Percentiles rank a stretch among this genome's conserved stretches.
Evolutionary conservation across 2,113 vertebrate genomes (phyloP).

Genomic region (Microcebus ravelobensis): DNA sequence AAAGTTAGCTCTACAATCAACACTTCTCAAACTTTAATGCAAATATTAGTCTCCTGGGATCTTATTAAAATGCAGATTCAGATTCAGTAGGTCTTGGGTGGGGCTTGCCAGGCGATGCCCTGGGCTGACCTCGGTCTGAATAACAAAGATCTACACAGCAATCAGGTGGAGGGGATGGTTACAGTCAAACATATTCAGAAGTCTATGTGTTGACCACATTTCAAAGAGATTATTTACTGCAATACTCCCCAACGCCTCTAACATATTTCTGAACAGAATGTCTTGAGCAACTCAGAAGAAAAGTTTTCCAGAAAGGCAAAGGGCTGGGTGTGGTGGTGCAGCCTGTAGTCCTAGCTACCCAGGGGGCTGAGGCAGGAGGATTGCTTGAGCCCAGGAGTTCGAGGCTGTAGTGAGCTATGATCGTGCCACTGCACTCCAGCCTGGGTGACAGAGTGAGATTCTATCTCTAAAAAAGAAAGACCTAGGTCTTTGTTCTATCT

Average conservation of each 20-base stretch:
- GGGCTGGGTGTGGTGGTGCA: no score
- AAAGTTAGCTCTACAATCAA: not conserved
- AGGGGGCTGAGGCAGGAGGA: not conserved
- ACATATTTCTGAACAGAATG: not conserved
- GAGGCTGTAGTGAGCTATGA: no score
- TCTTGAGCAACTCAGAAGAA: not conserved
- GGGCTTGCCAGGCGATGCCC: not conserved
- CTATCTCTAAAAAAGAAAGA: no score
- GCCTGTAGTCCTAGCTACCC: not conserved
- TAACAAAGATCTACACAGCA: not conserved
- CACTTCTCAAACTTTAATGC: not conserved
- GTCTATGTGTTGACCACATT: not conserved
- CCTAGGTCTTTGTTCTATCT: not conserved
- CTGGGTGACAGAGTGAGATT: no score
- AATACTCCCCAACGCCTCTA: not conserved
- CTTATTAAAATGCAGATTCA: not conserved
- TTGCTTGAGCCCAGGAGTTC: no score
- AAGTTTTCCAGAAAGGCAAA: not conserved
- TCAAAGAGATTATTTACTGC: not conserved
- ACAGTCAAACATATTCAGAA: not conserved
- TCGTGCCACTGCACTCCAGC: no score
- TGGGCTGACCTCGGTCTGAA: not conserved
- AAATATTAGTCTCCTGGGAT: not conserved
- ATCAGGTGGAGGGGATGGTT: not conserved
- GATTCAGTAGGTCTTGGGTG: not conserved